Evolutionary conservation across 2,888 invertebrate species (phyloP), one percentile per base, ranked within the genome.

Genomic region (Lasioglossum marginatum): DNA sequence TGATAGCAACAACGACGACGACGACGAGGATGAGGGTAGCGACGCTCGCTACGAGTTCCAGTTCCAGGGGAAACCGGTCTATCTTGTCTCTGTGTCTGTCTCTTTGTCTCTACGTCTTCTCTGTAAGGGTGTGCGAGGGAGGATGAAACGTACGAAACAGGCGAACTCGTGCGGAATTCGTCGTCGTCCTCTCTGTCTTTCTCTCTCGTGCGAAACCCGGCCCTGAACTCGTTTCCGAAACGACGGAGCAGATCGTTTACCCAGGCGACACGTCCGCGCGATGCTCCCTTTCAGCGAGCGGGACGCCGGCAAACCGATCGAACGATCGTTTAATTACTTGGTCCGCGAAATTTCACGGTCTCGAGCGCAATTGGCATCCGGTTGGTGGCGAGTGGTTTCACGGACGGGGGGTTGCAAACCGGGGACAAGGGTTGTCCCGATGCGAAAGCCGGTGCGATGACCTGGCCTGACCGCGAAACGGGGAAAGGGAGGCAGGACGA

Each of bases 41-140:
- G 60, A 27, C 27, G 45, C n/a, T 76, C 82, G 80, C 45, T 60
- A 66, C 60, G 45, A 77, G 57, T 40, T 60, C 14, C 27, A n/a
- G 60, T 40, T 60, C 27, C 60, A n/a, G 60, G 60, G 16, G 78
- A 74, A 52, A 16, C 34, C 60, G 60, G 85, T 81, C 85, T 71
- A 77, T 81, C 81, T 89, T 83, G 85, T 88, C 82, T 88, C 86
- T 88, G 75, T 89, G 82, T 88, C 84, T 88, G 89, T 88, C 82
- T 66, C 85, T 80, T 87, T 81, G 27, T 85, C 87, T 89, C 89
- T 43, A 71, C 70, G 70, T 71, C 43, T 71, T 71, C 23, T 43
- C 40, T 43, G n/a, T 14, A 27, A 27, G 70, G 40, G 43, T 23
- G 19, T 23, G 8, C 52, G 0, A 40, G 19, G 60, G 60, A 4